Conservation (phyloP, 2,888 invertebrate species). For the Bellardia pandia region DNA sequence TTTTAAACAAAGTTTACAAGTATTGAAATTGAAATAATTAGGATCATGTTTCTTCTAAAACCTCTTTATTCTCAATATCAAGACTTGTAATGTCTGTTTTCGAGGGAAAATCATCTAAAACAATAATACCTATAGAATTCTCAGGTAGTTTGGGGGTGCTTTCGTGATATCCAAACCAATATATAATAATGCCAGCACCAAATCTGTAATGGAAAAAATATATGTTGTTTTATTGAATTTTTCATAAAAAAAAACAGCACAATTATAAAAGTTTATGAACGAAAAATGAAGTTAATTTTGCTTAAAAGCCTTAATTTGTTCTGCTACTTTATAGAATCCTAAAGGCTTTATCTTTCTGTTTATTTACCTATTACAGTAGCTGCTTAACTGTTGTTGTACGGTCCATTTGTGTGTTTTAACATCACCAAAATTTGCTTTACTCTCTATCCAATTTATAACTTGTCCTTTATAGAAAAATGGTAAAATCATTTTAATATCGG, state of each 20-base stretch:
- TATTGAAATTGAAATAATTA: neutral
- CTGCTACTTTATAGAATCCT: too few relatives aligned
- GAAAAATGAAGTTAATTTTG: too few relatives aligned
- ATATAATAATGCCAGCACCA: conserved; percentile 96
- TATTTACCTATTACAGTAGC: conserved; percentile 91
- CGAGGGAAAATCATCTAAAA: conserved; percentile 86
- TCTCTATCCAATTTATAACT: conserved; percentile 97
- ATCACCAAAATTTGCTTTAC: conserved; percentile 97
- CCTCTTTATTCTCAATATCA: neutral
- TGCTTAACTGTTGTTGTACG: conserved; percentile 92
- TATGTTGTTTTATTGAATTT: too few relatives aligned
- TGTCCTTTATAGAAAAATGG: conserved; percentile 94
- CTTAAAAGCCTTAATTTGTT: too few relatives aligned
- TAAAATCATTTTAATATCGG: conserved; percentile 95
- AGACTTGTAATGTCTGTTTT: conserved; percentile 83
- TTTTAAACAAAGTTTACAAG: conserved; percentile 10
- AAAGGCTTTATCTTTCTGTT: neutral
- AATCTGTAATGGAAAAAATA: conserved; percentile 86
- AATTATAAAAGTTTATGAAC: too few relatives aligned
- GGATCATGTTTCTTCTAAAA: conserved; percentile 26
- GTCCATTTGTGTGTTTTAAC: conserved; percentile 91
- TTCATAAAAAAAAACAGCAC: too few relatives aligned
- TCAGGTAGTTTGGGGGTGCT: conserved; percentile 85
- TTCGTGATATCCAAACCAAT: conserved; percentile 96
- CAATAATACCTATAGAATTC: conserved; percentile 87